Conservation (phyloP, 2,797 vertebrate genomes). For the Pampus argenteus region DNA sequence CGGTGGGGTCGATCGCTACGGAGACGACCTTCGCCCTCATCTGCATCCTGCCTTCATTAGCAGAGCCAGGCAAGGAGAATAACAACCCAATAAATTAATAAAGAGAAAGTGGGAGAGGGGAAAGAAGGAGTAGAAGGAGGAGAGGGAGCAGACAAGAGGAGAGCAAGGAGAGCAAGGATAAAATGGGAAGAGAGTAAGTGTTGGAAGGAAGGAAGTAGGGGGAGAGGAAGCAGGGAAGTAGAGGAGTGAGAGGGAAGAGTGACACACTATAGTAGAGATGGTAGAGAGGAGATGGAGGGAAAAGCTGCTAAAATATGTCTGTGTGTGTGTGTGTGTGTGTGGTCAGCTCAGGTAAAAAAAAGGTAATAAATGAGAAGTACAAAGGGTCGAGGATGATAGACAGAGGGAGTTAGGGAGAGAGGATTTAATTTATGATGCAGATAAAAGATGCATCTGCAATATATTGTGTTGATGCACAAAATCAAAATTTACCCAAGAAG, state of each 20-base stretch:
- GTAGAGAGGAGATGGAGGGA: slow-evolving; percentile 41
- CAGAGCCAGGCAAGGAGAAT: slow-evolving; percentile 82
- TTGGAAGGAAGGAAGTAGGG: slow-evolving; percentile 18
- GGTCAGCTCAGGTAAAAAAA: slow-evolving; percentile 43
- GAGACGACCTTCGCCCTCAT: slow-evolving; percentile 87
- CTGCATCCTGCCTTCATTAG: slow-evolving; percentile 90
- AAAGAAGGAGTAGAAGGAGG: slow-evolving; percentile 29
- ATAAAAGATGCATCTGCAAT: slow-evolving; percentile 30
- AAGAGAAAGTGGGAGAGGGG: slow-evolving; percentile 74
- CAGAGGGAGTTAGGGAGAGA: slow-evolving; percentile 18
- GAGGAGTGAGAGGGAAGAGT: slow-evolving; percentile 55
- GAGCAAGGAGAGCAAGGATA: slow-evolving; percentile 61
- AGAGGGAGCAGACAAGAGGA: slow-evolving; percentile 57
- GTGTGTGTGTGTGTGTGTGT: slow-evolving; percentile 11
- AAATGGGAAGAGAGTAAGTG: slow-evolving; percentile 49
- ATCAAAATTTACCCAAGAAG: slow-evolving; percentile 41
- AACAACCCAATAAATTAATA: slow-evolving; percentile 89
- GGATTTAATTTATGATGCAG: slow-evolving; percentile 31
- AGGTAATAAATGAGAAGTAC: slow-evolving; percentile 39
- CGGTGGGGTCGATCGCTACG: slow-evolving; percentile 84
- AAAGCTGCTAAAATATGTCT: slow-evolving; percentile 33
- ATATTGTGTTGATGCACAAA: slow-evolving; percentile 17
- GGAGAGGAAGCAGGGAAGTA: slow-evolving; percentile 52
- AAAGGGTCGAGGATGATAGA: slow-evolving; percentile 24
- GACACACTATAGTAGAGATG: slow-evolving; percentile 57